A percentile compares a stretch with the other conserved stretches of the same genome.
Conservation (phyloP, 2,888 invertebrate species). For the Aleiodes testaceus region DNA sequence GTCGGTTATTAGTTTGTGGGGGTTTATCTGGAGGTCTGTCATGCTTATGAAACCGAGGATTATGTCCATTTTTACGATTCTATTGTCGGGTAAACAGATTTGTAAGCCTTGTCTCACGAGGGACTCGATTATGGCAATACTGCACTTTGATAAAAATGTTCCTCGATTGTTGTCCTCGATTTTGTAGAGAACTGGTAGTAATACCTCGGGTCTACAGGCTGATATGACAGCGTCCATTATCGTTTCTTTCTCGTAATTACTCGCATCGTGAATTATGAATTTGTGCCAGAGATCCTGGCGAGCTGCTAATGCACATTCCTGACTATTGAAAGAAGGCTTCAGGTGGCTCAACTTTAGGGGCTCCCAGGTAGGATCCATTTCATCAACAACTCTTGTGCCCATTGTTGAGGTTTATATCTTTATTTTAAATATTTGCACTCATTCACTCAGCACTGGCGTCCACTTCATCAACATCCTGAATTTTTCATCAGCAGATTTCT, state of each 20-base stretch:
- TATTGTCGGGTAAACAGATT: slow-evolving; percentile 56
- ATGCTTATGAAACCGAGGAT: slow-evolving; percentile 62
- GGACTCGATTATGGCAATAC: slow-evolving; percentile 58
- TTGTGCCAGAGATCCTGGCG: slow-evolving; percentile 68
- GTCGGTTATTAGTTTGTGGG: slow-evolving; percentile 57
- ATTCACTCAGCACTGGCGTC: no score
- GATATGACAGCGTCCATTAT: slow-evolving; percentile 59
- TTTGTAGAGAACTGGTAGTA: slow-evolving; percentile 63
- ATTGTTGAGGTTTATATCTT: no score
- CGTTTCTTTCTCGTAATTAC: slow-evolving; percentile 52
- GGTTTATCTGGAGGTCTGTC: slow-evolving; percentile 59
- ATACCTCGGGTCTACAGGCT: slow-evolving; percentile 59
- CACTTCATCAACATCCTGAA: no score
- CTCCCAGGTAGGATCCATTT: slow-evolving; percentile 50
- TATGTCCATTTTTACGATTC: slow-evolving; percentile 61
- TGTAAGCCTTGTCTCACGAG: slow-evolving; percentile 60
- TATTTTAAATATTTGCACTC: no score
- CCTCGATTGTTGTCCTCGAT: slow-evolving; percentile 59
- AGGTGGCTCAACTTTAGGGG: slow-evolving; percentile 62
- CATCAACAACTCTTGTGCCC: no score
- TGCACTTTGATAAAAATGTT: slow-evolving; percentile 63
- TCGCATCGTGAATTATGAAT: slow-evolving; percentile 63
- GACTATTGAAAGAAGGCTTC: slow-evolving; percentile 59
- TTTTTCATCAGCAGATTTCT: no score
- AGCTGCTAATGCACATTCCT: slow-evolving; percentile 60